These are phyloP conservation scores for Saccopteryx bilineata DNA, from an alignment of 2,113 vertebrate species.

Conservation along the genomic window DNA sequence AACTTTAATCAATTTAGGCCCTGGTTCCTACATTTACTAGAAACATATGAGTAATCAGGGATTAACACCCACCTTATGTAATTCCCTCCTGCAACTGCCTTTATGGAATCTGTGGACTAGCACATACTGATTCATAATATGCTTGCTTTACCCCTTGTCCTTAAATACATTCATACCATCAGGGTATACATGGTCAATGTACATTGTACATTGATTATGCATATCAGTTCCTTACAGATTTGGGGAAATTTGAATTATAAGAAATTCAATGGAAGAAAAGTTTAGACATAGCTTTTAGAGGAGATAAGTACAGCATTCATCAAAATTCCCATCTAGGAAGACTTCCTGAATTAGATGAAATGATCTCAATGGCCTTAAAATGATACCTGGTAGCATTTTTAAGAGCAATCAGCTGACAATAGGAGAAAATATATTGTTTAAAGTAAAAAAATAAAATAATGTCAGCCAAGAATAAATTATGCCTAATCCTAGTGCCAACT, in stretches of 20 bases:
- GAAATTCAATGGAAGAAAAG: background rate
- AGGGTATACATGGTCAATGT: background rate
- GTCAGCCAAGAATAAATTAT: background rate
- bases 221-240: background rate
- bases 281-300: background rate
- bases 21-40: background rate
- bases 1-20: background rate
- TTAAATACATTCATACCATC: background rate
- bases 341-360: background rate
- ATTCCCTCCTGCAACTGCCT: background rate
- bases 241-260: background rate
- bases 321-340: background rate
- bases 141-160: background rate
- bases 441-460: conserved; percentile 16
- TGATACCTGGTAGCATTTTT: background rate
- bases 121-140: background rate
- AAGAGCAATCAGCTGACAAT: background rate
- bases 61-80: background rate
- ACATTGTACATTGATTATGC: background rate
- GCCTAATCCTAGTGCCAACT: background rate
- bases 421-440: background rate
- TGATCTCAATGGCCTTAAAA: background rate
- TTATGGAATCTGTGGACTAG: background rate
- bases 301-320: background rate
- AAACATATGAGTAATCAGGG: background rate